Evolutionary conservation across 1,140 invertebrate genomes (phyloP), one percentile per base, ranked within the genome.

Genomic region (Eulimnadia texana): DNA sequence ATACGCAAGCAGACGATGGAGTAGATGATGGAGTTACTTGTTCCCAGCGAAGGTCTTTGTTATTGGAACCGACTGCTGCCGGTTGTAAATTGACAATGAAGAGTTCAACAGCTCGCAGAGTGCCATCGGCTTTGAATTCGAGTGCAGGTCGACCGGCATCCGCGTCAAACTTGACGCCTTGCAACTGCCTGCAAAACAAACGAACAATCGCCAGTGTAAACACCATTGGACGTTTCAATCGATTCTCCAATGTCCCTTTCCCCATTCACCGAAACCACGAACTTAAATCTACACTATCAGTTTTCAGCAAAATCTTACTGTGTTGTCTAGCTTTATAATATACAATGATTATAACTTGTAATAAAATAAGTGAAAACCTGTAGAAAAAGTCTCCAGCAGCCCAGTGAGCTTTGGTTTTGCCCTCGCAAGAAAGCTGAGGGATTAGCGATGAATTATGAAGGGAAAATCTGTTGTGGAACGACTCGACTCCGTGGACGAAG

Each of bases 61-160:
- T 72, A 11, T 60, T 58, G 23, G 28, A 50, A 42, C 27, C 82
- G 65, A 84, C 85, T 13, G 84, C 78, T 16, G 85, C 84, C 0
- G 87, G 82, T 50, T 88, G 77, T 3, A 95, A 76, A 73, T 96
- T 96, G 85, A 94, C 88, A 63, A 96, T 92, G 74, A 91, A 88
- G 59, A 96, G 75, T 72, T 94, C 88, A 0, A 88, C 85, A 0
- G 86, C 83, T 70, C 84, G 83, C 16, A 93, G 74, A 59, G 90
- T 89, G 0, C 92, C 92, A 68, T 94, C 90, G 2, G 84, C 81
- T 6, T 89, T 92, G 70, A 94, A 94, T 70, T 89, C 85, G 10
- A 92, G 79, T 64, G 84, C 84, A 0, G 87, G 88, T 66, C 86
- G 84, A 6, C 84, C 85, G 0, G 53, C 29, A 13, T 80, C 77